Percentiles rank a stretch among this genome's conserved stretches.
phyloP scores from a whole-genome alignment of 2,113 vertebrate genomes.

The Bucco capensis region DNA sequence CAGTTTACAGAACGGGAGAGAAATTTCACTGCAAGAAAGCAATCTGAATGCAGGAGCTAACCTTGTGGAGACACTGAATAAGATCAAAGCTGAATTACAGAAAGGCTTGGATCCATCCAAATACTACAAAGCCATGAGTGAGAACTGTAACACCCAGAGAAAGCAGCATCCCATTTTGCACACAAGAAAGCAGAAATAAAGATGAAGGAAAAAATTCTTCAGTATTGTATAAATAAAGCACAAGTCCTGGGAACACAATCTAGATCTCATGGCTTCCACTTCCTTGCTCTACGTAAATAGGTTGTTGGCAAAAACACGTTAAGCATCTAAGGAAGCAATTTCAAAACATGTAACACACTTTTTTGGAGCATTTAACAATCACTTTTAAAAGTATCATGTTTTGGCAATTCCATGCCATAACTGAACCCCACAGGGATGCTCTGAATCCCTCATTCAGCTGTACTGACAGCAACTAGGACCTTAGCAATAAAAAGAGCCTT shows the following conservation, averaged over 20 bases:
- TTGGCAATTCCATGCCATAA: fast-evolving
- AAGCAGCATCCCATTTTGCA: not conserved
- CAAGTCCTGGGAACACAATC: not conserved
- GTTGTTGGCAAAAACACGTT: not conserved
- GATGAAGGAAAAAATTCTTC: not conserved
- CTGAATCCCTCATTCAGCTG: not conserved
- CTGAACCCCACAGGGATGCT: not conserved
- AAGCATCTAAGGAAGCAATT: not conserved
- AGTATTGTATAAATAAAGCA: not conserved
- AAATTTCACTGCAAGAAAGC: not conserved
- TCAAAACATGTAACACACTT: fast-evolving
- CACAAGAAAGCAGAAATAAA: not conserved
- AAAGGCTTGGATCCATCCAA: not conserved
- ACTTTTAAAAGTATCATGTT: not conserved
- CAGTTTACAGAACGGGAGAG: not conserved
- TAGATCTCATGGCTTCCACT: not conserved
- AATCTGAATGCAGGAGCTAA: not conserved
- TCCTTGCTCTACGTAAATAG: fast-evolving
- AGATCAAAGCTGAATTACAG: not conserved
- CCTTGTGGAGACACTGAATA: not conserved
- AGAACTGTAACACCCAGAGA: not conserved
- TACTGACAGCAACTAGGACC: not conserved
- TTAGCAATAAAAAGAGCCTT: not conserved
- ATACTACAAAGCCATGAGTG: not conserved
- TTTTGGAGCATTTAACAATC: not conserved